A percentile compares a stretch with the other conserved stretches of the same genome.
Evolutionary conservation across 1,140 invertebrate genomes (phyloP).

Genomic region (Drosophila orena): DNA sequence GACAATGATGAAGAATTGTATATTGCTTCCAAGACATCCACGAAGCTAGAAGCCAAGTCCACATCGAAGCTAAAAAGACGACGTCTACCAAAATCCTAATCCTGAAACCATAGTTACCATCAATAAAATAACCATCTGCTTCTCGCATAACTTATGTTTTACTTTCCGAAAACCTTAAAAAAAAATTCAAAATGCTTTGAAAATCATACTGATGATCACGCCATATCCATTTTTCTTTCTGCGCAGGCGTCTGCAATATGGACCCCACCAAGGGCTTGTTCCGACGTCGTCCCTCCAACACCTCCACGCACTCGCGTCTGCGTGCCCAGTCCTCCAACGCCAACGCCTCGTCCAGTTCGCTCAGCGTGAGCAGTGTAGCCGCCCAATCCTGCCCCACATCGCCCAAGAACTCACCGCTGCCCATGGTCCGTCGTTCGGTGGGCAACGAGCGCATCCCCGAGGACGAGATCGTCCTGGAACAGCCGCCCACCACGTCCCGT

Average conservation of each 20-base stretch:
- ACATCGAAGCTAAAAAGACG: not conserved
- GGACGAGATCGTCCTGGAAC: conserved; percentile 65
- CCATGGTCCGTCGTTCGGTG: conserved; percentile 63
- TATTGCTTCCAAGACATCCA: not conserved
- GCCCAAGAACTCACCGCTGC: conserved; percentile 73
- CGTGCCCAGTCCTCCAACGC: conserved; percentile 71
- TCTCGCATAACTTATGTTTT: not conserved
- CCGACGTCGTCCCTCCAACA: conserved; percentile 85
- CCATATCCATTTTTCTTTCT: conserved; percentile 5
- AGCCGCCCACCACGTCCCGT: conserved; percentile 62
- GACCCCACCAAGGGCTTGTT: conserved; percentile 86
- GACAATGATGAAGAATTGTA: conserved; percentile 8
- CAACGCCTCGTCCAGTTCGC: conserved; percentile 57
- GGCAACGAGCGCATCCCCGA: conserved; percentile 77
- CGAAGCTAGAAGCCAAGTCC: not conserved
- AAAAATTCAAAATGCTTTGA: not conserved
- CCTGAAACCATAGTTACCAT: not conserved
- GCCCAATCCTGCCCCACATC: conserved; percentile 82
- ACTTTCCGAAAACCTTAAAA: no score
- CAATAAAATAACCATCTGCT: conserved; percentile 39
- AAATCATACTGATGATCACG: not conserved
- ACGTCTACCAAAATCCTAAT: not conserved
- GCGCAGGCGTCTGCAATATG: conserved; percentile 81
- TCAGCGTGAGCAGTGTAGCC: conserved; percentile 43
- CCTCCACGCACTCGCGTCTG: conserved; percentile 66